phyloP scores from a whole-genome alignment of 2,888 invertebrate species.

The Orthosia gothica region DNA sequence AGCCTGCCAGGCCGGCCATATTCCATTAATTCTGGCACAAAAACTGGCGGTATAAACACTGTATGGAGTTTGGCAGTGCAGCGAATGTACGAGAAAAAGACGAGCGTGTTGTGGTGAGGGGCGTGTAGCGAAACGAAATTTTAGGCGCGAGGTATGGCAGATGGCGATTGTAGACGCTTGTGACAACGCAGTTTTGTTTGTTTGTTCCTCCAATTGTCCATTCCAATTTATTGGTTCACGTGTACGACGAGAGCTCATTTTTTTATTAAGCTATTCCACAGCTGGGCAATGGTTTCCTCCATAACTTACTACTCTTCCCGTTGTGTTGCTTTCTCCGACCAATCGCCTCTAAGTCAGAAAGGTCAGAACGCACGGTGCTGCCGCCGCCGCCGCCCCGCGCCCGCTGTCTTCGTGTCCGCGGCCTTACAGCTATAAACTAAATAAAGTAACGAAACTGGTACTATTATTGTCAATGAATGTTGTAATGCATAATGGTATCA shows the following conservation, averaged over 20 bases:
- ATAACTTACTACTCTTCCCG: no score
- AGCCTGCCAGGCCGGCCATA: conserved; percentile 68
- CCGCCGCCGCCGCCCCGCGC: no score
- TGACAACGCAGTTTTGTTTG: no score
- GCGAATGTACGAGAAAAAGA: conserved; percentile 77
- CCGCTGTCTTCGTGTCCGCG: no score
- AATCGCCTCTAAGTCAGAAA: no score
- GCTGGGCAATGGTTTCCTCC: no score
- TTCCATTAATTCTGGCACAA: conserved; percentile 76
- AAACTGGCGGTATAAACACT: conserved; percentile 66
- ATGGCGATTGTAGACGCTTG: conserved; percentile 1
- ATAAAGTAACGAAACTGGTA: neutral
- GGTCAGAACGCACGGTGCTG: no score
- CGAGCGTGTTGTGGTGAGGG: conserved; percentile 73
- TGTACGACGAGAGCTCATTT: no score
- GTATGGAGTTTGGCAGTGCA: conserved; percentile 78
- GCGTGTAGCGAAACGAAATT: conserved; percentile 52
- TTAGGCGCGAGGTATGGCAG: conserved; percentile 22
- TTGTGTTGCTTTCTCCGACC: no score
- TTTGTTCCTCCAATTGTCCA: neutral
- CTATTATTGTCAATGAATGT: neutral
- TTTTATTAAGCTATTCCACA: no score
- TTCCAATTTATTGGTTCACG: no score
- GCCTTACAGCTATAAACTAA: no score
- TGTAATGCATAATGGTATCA: neutral